Conservation (phyloP, 2,113 vertebrate species). For the Tenrec ecaudatus region DNA sequence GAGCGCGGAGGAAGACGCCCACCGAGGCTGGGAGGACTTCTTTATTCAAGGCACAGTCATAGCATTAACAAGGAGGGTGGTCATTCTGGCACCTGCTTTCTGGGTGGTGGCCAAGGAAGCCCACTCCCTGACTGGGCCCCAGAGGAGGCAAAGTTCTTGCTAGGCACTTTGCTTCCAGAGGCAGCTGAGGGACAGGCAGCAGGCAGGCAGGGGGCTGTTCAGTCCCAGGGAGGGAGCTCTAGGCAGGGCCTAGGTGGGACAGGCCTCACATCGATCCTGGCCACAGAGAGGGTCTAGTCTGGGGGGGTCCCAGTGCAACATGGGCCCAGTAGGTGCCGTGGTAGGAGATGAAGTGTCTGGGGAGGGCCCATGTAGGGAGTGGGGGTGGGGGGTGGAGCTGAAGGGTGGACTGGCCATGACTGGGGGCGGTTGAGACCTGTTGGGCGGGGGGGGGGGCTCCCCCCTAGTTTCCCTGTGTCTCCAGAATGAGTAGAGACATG, state of each 20-base stretch:
- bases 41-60: conserved; percentile 91
- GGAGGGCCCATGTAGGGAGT: background rate
- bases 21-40: conserved; percentile 78
- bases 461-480: background rate
- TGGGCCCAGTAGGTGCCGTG: background rate
- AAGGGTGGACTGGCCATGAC: background rate
- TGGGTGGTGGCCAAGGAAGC: conserved; percentile 80
- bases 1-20: background rate
- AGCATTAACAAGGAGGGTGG: conserved; percentile 86
- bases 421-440: fast-evolving
- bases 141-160: conserved; percentile 68
- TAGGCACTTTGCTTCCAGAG: conserved; percentile 85
- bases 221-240: background rate
- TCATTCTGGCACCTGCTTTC: conserved; percentile 88
- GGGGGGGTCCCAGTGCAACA: background rate
- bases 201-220: conserved; percentile 36
- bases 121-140: conserved; percentile 64
- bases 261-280: background rate
- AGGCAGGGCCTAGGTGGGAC: background rate
- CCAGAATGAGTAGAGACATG: background rate
- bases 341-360: background rate
- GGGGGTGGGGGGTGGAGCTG: background rate
- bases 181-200: conserved; percentile 54
- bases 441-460: background rate
- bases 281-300: background rate